Evolutionary conservation across 2,113 vertebrate genomes (phyloP).

Genomic region (Proterorhinus semilunaris): DNA sequence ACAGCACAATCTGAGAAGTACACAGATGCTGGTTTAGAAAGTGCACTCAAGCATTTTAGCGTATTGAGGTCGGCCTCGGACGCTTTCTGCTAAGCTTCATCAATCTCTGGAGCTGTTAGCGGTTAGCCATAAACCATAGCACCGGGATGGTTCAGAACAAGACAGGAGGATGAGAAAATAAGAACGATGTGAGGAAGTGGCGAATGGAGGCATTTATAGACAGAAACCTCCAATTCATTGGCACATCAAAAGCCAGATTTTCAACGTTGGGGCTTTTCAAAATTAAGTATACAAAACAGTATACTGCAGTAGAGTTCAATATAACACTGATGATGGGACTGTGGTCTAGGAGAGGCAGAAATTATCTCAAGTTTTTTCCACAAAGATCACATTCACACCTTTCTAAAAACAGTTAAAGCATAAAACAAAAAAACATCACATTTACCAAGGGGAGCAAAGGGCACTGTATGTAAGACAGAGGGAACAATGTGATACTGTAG

Average conservation of each 20-base stretch:
- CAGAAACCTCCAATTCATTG: background rate
- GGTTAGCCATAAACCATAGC: slow-evolving; percentile 42
- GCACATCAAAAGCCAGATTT: background rate
- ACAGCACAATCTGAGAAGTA: slow-evolving; percentile 11
- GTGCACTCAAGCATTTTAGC: slow-evolving; percentile 50
- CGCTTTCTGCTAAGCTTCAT: slow-evolving; percentile 63
- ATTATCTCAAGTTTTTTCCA: too few species aligned
- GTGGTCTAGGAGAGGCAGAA: too few species aligned
- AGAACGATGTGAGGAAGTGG: slow-evolving; percentile 10
- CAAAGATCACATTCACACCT: too few species aligned
- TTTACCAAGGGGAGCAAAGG: too few species aligned
- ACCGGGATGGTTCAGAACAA: slow-evolving; percentile 6
- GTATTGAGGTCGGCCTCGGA: slow-evolving; percentile 52
- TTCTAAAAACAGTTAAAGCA: too few species aligned
- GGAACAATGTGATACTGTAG: slow-evolving; percentile 42
- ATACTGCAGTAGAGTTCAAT: too few species aligned
- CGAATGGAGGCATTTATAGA: background rate
- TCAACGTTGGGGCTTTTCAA: background rate
- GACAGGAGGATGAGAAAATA: background rate
- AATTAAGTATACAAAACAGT: background rate
- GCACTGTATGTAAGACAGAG: background rate
- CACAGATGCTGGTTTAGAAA: slow-evolving; percentile 49
- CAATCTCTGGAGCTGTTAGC: slow-evolving; percentile 56
- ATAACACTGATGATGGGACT: too few species aligned
- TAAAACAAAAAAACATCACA: too few species aligned